phyloP scores from a whole-genome alignment of 2,888 invertebrate genomes.

The Caenorhabditis parvicauda region DNA sequence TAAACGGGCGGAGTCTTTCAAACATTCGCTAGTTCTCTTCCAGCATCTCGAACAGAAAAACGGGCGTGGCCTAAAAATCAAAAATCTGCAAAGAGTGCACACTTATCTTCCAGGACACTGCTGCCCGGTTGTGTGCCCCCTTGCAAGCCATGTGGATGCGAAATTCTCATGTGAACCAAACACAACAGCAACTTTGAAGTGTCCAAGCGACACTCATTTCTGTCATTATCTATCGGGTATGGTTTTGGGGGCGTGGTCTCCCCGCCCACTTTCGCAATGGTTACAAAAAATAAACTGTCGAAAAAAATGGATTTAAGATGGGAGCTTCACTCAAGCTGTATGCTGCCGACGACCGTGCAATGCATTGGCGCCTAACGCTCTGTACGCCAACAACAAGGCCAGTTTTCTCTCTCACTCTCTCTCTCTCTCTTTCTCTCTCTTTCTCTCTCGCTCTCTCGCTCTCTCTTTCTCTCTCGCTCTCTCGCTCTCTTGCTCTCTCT shows the following conservation, averaged over 20 bases:
- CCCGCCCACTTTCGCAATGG: background rate
- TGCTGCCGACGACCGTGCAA: slow-evolving; percentile 62
- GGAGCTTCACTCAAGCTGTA: slow-evolving; percentile 50
- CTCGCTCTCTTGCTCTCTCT: too few species aligned
- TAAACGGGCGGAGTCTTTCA: too few species aligned
- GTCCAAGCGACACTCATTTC: slow-evolving; percentile 59
- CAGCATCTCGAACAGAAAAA: background rate
- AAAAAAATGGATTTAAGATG: slow-evolving; percentile 28
- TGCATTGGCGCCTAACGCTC: slow-evolving; percentile 59
- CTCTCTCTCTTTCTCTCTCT: too few species aligned
- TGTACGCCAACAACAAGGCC: slow-evolving; percentile 54
- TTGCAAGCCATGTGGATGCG: slow-evolving; percentile 49
- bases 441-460: too few species aligned
- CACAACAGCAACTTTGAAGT: slow-evolving; percentile 29
- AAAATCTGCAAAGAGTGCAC: background rate
- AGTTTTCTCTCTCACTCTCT: too few species aligned
- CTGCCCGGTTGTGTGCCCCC: slow-evolving; percentile 59
- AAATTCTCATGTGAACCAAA: slow-evolving; percentile 46
- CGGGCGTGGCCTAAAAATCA: background rate
- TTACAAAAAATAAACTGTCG: too few species aligned
- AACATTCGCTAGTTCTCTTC: too few species aligned
- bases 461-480: too few species aligned
- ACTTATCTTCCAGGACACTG: slow-evolving; percentile 45
- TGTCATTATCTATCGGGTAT: slow-evolving; percentile 58
- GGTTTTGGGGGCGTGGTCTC: too few species aligned